These are phyloP conservation scores for Spheniscus mendiculus DNA, from an alignment of 2,113 vertebrate species.

Conservation along the genomic window DNA sequence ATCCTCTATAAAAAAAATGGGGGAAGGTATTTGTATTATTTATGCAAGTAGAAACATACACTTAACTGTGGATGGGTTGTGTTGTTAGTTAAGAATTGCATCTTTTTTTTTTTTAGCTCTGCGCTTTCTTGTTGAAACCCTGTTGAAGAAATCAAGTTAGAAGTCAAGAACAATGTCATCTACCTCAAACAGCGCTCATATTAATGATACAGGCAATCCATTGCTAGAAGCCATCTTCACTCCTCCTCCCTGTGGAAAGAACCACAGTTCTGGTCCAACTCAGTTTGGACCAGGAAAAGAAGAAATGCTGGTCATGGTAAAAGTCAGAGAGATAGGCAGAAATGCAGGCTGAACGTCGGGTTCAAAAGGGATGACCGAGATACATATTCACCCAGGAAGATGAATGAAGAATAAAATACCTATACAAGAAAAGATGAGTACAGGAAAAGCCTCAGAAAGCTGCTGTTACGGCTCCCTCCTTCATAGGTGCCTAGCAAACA, in stretches of 20 bases:
- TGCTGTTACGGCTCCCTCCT: not conserved
- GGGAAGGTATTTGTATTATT: not conserved
- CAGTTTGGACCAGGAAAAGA: not conserved
- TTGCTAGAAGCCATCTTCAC: not conserved
- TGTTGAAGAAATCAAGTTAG: not conserved
- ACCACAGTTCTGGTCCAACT: no score
- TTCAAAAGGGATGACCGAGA: not conserved
- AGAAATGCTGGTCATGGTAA: not conserved
- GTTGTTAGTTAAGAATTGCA: not conserved
- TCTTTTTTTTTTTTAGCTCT: not conserved
- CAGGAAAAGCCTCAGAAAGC: not conserved
- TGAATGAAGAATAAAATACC: not conserved
- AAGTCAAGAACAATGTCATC: not conserved
- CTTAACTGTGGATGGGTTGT: not conserved
- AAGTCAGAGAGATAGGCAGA: not conserved
- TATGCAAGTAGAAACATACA: not conserved
- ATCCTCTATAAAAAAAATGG: not conserved
- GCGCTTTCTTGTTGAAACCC: not conserved
- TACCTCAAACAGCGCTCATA: not conserved
- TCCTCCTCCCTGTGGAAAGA: not conserved
- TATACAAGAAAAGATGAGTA: not conserved
- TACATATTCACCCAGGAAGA: not conserved
- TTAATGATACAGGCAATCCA: not conserved
- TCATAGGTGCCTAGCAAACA: not conserved
- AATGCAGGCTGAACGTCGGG: not conserved